These are phyloP conservation scores for Onchidella celtica DNA, from an alignment of 2,888 invertebrate genomes.

Conservation along the genomic window DNA sequence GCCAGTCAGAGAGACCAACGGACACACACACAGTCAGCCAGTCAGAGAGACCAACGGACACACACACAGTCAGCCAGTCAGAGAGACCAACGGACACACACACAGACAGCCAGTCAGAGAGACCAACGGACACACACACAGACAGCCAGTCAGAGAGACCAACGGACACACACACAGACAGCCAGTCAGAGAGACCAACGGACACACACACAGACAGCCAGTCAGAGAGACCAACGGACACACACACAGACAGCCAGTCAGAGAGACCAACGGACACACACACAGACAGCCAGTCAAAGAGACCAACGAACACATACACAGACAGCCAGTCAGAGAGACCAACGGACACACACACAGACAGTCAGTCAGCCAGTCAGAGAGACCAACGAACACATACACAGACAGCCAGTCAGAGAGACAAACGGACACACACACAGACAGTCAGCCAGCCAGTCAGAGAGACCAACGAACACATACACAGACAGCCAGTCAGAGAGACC, in stretches of 20 bases:
- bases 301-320: neutral
- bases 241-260: neutral
- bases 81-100: neutral
- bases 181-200: neutral
- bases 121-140: neutral
- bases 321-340: neutral
- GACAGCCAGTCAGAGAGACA: neutral
- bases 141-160: no score
- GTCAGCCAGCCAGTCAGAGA: no score
- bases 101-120: neutral
- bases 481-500: neutral
- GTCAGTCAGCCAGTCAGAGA: neutral
- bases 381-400: neutral
- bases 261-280: neutral
- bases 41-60: neutral
- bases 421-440: neutral
- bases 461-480: neutral
- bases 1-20: neutral
- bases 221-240: neutral
- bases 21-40: neutral
- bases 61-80: neutral
- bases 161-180: neutral
- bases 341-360: neutral
- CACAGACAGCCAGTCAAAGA: neutral
- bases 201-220: neutral